Evolutionary conservation across 2,113 vertebrate genomes (phyloP).

Genomic region (Microtus oregoni): DNA sequence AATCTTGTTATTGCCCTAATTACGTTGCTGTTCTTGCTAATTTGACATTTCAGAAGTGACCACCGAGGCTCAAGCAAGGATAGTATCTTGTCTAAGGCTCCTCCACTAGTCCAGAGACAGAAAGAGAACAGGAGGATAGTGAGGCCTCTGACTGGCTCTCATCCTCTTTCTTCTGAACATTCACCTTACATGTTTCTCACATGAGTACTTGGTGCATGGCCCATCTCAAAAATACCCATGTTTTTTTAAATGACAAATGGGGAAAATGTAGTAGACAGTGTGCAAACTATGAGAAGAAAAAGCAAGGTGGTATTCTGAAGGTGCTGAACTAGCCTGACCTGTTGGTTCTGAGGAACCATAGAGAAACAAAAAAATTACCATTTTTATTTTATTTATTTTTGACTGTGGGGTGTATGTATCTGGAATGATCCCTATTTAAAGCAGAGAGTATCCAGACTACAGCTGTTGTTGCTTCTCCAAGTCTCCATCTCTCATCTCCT

Average conservation of each 20-base stretch:
- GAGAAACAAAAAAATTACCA: neutral
- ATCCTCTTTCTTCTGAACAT: neutral
- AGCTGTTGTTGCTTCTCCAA: neutral
- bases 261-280: neutral
- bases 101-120: neutral
- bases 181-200: neutral
- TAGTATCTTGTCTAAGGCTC: neutral
- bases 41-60: slow-evolving; percentile 42
- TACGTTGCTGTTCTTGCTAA: neutral
- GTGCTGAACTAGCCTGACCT: neutral
- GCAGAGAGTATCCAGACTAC: neutral
- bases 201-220: neutral
- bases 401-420: neutral
- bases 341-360: neutral
- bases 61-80: neutral
- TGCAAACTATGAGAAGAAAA: neutral
- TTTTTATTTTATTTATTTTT: neutral
- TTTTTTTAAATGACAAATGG: neutral
- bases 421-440: neutral
- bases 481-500: neutral
- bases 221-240: neutral
- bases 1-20: neutral
- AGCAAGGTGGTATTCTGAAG: slow-evolving; percentile 4
- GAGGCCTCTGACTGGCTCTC: neutral
- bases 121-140: neutral